Percentiles rank a stretch among this genome's conserved stretches.
These are phyloP conservation scores for Micrastur ruficollis DNA, from an alignment of 2,797 vertebrate genomes.

Conservation along the genomic window DNA sequence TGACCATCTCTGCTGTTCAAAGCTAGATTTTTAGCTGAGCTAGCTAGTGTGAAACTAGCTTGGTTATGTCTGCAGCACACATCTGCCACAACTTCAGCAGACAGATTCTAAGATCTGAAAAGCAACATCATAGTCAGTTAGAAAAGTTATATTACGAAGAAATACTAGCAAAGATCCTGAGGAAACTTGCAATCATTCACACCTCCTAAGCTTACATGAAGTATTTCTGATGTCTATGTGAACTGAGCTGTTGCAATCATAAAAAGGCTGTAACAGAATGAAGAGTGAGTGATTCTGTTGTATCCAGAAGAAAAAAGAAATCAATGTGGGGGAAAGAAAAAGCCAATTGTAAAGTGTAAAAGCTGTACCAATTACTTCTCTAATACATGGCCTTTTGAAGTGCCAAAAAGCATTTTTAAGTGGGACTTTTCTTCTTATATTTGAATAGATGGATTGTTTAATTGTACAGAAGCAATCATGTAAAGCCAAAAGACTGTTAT, in stretches of 20 bases:
- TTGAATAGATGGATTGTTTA: conserved; percentile 29
- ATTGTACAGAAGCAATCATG: conserved; percentile 49
- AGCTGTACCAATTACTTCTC: conserved; percentile 54
- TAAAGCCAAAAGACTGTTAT: conserved; percentile 9
- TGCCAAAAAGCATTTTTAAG: conserved; percentile 58
- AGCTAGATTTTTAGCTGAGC: background rate
- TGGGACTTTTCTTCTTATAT: conserved; percentile 38
- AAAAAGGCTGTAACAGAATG: background rate
- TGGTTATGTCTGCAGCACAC: background rate
- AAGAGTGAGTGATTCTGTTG: conserved; percentile 19
- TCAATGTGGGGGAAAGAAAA: background rate
- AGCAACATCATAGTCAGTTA: background rate
- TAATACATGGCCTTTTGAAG: conserved; percentile 62
- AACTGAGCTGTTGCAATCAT: conserved; percentile 1
- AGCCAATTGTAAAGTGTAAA: conserved; percentile 49
- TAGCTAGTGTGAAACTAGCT: background rate
- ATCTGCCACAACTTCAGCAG: background rate
- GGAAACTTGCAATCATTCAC: background rate
- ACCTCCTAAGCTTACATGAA: background rate
- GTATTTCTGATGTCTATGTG: background rate
- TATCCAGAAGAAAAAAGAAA: conserved; percentile 36
- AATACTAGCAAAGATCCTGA: background rate
- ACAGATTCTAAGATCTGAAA: background rate
- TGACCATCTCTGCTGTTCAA: background rate
- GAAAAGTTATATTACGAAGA: background rate